Evolutionary conservation across 2,113 vertebrate genomes (phyloP).

Genomic region (Copsychus sechellarum): DNA sequence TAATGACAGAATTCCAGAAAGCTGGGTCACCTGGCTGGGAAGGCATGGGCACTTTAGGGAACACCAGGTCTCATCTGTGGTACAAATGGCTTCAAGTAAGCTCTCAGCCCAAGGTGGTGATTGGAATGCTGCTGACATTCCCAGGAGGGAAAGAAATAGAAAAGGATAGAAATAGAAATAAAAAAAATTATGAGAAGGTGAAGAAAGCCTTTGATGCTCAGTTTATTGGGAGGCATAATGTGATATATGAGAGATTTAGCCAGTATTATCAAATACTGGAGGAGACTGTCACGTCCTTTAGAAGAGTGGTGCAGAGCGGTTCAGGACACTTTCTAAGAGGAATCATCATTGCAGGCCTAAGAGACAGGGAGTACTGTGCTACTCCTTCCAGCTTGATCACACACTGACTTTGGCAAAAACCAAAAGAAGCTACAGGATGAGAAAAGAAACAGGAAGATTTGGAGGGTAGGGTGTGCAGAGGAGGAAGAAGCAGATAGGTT

Average conservation of each 20-base stretch:
- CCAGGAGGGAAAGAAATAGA: neutral
- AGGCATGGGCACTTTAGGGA: neutral
- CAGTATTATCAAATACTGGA: neutral
- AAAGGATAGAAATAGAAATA: neutral
- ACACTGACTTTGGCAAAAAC: neutral
- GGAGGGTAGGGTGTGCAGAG: neutral
- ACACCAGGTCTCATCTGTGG: neutral
- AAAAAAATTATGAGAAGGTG: neutral
- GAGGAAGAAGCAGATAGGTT: neutral
- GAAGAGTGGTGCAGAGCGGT: neutral
- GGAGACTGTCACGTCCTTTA: slow-evolving; percentile 13
- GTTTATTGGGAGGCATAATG: slow-evolving; percentile 36
- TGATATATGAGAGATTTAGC: slow-evolving; percentile 36
- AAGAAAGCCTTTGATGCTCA: slow-evolving; percentile 53
- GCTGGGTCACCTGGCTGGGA: neutral
- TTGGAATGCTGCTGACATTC: neutral
- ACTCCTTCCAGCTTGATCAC: neutral
- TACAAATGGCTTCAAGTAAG: neutral
- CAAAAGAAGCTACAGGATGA: neutral
- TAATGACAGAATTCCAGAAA: neutral
- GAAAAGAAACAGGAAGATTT: neutral
- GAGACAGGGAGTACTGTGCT: neutral
- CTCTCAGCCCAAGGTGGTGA: neutral
- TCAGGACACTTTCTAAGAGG: neutral
- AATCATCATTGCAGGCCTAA: neutral